These are phyloP conservation scores for Meteorus sp. DNA, from an alignment of 1,140 invertebrate species.

Conservation along the genomic window DNA sequence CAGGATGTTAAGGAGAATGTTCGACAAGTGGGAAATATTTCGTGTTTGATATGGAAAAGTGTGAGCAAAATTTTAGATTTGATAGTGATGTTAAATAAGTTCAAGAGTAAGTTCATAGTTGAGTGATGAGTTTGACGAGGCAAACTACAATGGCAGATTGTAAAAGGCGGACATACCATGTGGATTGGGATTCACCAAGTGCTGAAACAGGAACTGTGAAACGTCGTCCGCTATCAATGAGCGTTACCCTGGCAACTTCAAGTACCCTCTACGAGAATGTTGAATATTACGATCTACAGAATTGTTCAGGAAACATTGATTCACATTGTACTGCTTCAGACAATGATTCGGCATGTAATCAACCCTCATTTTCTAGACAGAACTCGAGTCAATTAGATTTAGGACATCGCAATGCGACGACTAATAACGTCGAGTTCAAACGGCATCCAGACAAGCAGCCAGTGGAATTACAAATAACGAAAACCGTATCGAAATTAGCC, in stretches of 20 bases:
- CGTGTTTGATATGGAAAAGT: slow-evolving; percentile 21
- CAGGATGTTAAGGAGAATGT: neutral
- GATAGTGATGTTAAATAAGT: slow-evolving; percentile 34
- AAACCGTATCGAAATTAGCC: slow-evolving; percentile 20
- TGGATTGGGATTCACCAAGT: slow-evolving; percentile 73
- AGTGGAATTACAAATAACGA: neutral
- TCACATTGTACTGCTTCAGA: too few species aligned
- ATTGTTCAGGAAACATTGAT: slow-evolving; percentile 31
- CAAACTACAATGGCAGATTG: slow-evolving; percentile 20
- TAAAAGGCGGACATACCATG: slow-evolving; percentile 47
- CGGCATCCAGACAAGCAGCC: neutral
- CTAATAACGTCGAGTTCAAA: too few species aligned
- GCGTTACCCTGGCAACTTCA: slow-evolving; percentile 19
- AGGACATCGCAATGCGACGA: neutral
- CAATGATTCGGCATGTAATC: too few species aligned
- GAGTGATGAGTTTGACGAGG: neutral
- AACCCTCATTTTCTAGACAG: neutral
- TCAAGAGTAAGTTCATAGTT: neutral
- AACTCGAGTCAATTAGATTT: neutral
- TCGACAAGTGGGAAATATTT: neutral
- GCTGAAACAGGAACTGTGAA: slow-evolving; percentile 68
- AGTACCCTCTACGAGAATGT: slow-evolving; percentile 34
- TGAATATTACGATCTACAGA: slow-evolving; percentile 38
- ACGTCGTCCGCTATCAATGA: slow-evolving; percentile 60
- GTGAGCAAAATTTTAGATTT: slow-evolving; percentile 30